Conservation (phyloP, 2,113 vertebrate genomes). For the Bufo gargarizans region DNA sequence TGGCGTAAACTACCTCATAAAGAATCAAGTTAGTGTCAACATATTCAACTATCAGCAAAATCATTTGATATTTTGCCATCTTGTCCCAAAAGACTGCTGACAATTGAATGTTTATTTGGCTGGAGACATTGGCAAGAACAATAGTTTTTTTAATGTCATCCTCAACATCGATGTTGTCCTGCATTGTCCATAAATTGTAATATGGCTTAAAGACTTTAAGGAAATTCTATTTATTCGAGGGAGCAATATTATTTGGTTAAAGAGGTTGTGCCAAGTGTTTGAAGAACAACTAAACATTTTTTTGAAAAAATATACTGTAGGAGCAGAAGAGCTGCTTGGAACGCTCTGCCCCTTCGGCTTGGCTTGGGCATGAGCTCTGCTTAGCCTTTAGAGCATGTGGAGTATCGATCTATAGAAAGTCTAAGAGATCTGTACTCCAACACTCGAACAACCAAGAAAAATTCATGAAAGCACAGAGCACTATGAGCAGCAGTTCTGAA, state of each 20-base stretch:
- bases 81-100: conserved; percentile 19
- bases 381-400: too few relatives aligned
- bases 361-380: too few relatives aligned
- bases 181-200: neutral
- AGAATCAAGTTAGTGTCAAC: conserved; percentile 42
- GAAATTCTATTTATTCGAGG: neutral
- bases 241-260: neutral
- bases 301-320: too few relatives aligned
- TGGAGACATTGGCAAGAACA: conserved; percentile 17
- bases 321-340: too few relatives aligned
- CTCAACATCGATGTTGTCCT: neutral
- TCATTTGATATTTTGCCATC: conserved; percentile 36
- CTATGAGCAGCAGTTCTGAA: too few relatives aligned
- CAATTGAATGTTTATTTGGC: conserved; percentile 30
- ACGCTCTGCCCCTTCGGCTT: too few relatives aligned
- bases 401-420: too few relatives aligned
- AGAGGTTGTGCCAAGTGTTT: neutral
- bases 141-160: conserved; percentile 9
- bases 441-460: too few relatives aligned
- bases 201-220: neutral
- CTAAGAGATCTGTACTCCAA: too few relatives aligned
- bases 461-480: too few relatives aligned
- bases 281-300: too few relatives aligned
- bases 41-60: conserved; percentile 49
- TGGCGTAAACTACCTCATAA: conserved; percentile 37